Percentiles rank a stretch among this genome's conserved stretches.
Conservation (phyloP, 1,140 invertebrate genomes). For the Habropoda laboriosa region DNA sequence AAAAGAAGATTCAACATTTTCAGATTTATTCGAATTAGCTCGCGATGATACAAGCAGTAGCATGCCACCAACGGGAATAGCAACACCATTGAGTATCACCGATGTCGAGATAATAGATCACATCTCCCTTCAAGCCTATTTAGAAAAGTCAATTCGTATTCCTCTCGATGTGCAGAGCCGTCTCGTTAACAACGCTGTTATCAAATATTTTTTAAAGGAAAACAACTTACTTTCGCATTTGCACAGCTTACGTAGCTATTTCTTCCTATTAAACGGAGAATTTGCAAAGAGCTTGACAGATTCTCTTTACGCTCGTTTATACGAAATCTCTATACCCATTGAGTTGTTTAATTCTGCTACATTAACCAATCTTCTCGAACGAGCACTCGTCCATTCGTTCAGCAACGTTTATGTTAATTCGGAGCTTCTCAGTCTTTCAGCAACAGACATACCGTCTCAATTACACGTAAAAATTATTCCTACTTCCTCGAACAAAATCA, state of each 20-base stretch:
- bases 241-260: slow-evolving; percentile 87
- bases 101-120: slow-evolving; percentile 78
- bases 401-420: slow-evolving; percentile 75
- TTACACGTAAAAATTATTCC: slow-evolving; percentile 75
- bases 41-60: background rate
- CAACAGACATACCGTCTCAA: slow-evolving; percentile 66
- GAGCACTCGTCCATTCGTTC: slow-evolving; percentile 81
- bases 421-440: slow-evolving; percentile 74
- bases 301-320: slow-evolving; percentile 85
- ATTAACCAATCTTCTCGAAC: slow-evolving; percentile 86
- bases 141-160: slow-evolving; percentile 86
- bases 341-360: slow-evolving; percentile 87
- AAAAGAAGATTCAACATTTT: slow-evolving; percentile 10
- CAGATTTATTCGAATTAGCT: slow-evolving; percentile 23
- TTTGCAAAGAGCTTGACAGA: slow-evolving; percentile 87
- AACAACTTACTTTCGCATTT: slow-evolving; percentile 87
- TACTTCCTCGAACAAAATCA: background rate
- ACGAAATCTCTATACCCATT: slow-evolving; percentile 83
- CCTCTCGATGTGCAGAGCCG: slow-evolving; percentile 86
- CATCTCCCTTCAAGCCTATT: slow-evolving; percentile 83
- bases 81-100: slow-evolving; percentile 65
- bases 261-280: slow-evolving; percentile 89
- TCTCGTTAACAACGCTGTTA: slow-evolving; percentile 86
- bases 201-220: slow-evolving; percentile 87
- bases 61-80: background rate